Evolutionary conservation across 2,797 vertebrate genomes (phyloP).

Genomic region (Acanthurus leucopareius): DNA sequence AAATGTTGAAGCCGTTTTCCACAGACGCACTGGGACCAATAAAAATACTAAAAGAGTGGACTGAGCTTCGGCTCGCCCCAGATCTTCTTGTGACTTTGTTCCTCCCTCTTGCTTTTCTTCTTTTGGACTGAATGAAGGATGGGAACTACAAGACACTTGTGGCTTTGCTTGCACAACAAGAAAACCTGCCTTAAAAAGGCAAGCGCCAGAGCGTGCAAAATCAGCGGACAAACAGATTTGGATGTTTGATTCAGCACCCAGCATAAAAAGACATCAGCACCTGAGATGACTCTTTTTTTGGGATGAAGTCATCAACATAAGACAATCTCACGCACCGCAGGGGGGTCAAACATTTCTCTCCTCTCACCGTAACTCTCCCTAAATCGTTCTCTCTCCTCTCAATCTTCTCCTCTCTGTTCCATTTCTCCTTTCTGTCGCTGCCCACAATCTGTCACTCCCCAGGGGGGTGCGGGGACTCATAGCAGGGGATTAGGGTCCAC

Average conservation of each 20-base stretch:
- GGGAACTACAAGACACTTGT: slow-evolving; percentile 26
- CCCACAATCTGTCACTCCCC: slow-evolving; percentile 72
- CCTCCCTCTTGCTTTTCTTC: not conserved
- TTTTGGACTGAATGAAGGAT: slow-evolving; percentile 29
- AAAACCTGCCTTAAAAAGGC: slow-evolving; percentile 36
- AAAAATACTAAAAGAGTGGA: slow-evolving; percentile 65
- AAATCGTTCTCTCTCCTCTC: slow-evolving; percentile 59
- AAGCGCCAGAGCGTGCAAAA: slow-evolving; percentile 13
- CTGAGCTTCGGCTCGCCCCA: slow-evolving; percentile 38
- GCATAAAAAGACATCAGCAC: slow-evolving; percentile 42
- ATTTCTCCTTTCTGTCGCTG: slow-evolving; percentile 54
- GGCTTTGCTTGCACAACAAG: slow-evolving; percentile 13
- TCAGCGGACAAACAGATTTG: slow-evolving; percentile 21
- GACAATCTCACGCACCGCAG: slow-evolving; percentile 56
- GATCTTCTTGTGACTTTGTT: slow-evolving; percentile 39
- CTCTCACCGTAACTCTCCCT: slow-evolving; percentile 52
- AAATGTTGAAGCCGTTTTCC: slow-evolving; percentile 64
- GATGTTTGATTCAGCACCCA: slow-evolving; percentile 38
- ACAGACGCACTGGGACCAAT: slow-evolving; percentile 73
- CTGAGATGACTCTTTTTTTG: slow-evolving; percentile 43
- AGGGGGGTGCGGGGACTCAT: slow-evolving; percentile 50
- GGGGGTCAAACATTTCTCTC: slow-evolving; percentile 53
- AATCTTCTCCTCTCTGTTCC: slow-evolving; percentile 51
- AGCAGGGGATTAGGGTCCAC: slow-evolving; percentile 57
- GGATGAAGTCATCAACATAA: slow-evolving; percentile 69